A percentile compares a stretch with the other conserved stretches of the same genome.
phyloP scores from a whole-genome alignment of 53 echinoderm and acorn worm species.

The Stichopus horrens region DNA sequence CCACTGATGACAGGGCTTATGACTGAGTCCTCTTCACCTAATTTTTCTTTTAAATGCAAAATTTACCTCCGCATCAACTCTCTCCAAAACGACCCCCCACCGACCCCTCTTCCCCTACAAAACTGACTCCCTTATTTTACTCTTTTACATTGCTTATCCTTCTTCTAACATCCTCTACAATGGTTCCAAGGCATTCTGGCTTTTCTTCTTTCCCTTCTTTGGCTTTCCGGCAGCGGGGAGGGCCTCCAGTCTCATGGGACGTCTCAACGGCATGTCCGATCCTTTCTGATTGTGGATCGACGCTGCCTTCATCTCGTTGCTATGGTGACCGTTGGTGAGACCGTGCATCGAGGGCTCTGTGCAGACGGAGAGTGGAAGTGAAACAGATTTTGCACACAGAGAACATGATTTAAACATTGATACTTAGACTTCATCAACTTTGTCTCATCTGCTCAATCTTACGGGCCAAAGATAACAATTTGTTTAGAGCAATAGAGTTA shows the following conservation, averaged over 20 bases:
- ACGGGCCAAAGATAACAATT: too few species aligned
- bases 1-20: too few species aligned
- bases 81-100: too few species aligned
- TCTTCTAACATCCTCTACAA: slow-evolving; percentile 45
- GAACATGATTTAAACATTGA: too few species aligned
- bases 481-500: too few species aligned
- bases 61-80: background rate
- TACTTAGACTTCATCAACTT: too few species aligned
- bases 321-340: slow-evolving; percentile 7
- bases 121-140: background rate
- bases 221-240: slow-evolving; percentile 66
- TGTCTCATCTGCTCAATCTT: too few species aligned
- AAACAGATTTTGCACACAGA: background rate
- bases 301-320: slow-evolving; percentile 51
- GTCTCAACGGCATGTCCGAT: slow-evolving; percentile 70
- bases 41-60: too few species aligned
- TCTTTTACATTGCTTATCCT: background rate
- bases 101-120: background rate
- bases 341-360: slow-evolving; percentile 19
- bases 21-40: too few species aligned
- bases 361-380: background rate
- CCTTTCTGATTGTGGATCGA: slow-evolving; percentile 62
- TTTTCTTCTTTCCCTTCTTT: slow-evolving; percentile 75
- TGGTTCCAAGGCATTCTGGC: slow-evolving; percentile 81
- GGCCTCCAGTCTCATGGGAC: slow-evolving; percentile 80